Percentiles rank a stretch among this genome's conserved stretches.
Evolutionary conservation across 2,888 invertebrate species (phyloP).

Genomic region (Acronicta psi): DNA sequence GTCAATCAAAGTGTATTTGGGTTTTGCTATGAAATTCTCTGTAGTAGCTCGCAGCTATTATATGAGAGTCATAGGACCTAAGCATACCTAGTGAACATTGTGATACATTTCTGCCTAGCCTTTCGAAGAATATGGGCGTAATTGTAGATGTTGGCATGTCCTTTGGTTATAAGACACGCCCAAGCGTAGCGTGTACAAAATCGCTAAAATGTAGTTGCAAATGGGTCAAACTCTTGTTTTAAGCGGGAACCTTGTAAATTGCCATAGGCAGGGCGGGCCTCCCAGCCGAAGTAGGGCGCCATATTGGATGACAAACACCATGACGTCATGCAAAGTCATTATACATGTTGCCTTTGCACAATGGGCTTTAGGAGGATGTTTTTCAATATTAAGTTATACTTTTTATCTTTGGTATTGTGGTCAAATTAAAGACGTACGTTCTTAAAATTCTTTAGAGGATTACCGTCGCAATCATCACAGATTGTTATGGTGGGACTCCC

Average conservation of each 20-base stretch:
- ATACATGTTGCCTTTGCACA: slow-evolving; percentile 12
- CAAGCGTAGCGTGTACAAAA: slow-evolving; percentile 3
- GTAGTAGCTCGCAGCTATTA: no score
- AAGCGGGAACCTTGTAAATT: slow-evolving; percentile 18
- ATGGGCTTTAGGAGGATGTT: not conserved
- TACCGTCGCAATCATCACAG: no score
- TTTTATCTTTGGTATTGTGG: not conserved
- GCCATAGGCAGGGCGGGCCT: slow-evolving; percentile 9
- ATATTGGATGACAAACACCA: slow-evolving; percentile 17
- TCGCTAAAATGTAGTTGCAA: not conserved
- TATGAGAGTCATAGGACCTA: no score
- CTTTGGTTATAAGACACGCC: not conserved
- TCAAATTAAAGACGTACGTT: not conserved
- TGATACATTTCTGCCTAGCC: no score
- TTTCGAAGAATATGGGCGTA: no score
- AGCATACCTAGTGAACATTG: no score
- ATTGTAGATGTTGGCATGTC: no score
- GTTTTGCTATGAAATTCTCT: no score
- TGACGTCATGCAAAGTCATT: slow-evolving; percentile 33
- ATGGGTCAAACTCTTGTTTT: slow-evolving; percentile 31
- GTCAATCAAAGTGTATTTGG: no score
- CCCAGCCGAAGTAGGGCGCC: slow-evolving; percentile 16
- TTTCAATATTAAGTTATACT: not conserved
- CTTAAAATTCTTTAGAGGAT: no score
- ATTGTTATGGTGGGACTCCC: no score